Evolutionary conservation across 2,888 invertebrate genomes (phyloP).

Genomic region (Augochlorella aurata): DNA sequence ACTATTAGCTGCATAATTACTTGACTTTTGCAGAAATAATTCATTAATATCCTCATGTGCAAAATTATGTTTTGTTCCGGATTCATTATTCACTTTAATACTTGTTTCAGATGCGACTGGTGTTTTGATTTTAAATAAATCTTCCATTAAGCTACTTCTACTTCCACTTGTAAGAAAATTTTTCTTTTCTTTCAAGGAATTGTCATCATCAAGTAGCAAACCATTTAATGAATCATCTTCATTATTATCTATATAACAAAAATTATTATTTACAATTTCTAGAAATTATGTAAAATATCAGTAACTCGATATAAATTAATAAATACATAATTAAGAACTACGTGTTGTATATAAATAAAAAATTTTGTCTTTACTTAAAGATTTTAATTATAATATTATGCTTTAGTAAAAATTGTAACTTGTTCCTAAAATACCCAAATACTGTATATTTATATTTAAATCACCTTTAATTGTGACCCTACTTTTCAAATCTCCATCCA

Average conservation of each 20-base stretch:
- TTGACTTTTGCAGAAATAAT: conserved; percentile 33
- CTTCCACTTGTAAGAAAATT: conserved; percentile 41
- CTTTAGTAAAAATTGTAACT: conserved; percentile 12
- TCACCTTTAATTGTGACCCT: conserved; percentile 75
- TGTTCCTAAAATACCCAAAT: neutral
- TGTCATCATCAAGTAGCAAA: conserved; percentile 69
- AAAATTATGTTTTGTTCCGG: conserved; percentile 19
- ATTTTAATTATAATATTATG: neutral
- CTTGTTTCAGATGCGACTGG: conserved; percentile 51
- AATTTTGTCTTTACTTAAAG: neutral
- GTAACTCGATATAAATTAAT: neutral
- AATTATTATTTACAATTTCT: conserved; percentile 12
- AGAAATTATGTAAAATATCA: neutral
- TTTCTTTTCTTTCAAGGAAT: conserved; percentile 53
- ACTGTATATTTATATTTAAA: conserved; percentile 10
- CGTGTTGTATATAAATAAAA: neutral
- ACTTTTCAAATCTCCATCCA: conserved; percentile 65
- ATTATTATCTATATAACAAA: conserved; percentile 28
- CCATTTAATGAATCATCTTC: conserved; percentile 71
- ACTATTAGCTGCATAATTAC: conserved; percentile 32
- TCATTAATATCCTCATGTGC: conserved; percentile 25
- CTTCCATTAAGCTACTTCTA: conserved; percentile 68
- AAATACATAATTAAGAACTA: neutral
- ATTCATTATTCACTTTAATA: conserved; percentile 32
- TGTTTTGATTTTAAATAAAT: conserved; percentile 73